A percentile compares a stretch with the other conserved stretches of the same genome.
These are phyloP conservation scores for Oscheius sp. DNA, from an alignment of 2,888 invertebrate species.

Conservation along the genomic window DNA sequence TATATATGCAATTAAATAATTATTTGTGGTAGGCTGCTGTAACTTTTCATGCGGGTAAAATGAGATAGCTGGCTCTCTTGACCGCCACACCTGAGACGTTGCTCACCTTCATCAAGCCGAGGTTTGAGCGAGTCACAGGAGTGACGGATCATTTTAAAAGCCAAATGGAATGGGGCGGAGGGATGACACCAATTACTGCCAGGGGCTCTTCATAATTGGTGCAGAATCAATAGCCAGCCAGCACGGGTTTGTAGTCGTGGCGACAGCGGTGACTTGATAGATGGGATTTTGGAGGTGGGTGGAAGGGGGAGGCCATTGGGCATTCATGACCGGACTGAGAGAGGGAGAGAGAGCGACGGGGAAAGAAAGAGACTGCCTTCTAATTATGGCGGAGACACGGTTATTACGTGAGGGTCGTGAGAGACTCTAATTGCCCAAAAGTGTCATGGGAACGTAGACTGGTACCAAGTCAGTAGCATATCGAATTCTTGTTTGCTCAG, in stretches of 20 bases:
- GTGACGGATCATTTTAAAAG: too few relatives aligned
- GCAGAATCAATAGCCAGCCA: constrained; percentile 8
- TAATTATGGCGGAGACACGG: constrained; percentile 14
- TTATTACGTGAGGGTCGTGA: constrained; percentile 13
- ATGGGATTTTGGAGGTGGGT: not conserved
- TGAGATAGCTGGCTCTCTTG: too few relatives aligned
- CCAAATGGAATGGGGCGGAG: not conserved
- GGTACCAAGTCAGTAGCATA: constrained; percentile 12
- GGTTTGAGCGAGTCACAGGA: constrained; percentile 30
- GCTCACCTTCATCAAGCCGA: constrained; percentile 24
- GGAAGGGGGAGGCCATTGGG: not conserved
- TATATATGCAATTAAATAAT: too few relatives aligned
- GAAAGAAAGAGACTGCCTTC: not conserved
- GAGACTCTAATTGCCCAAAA: not conserved
- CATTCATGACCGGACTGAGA: not conserved
- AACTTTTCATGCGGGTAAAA: too few relatives aligned
- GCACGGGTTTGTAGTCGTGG: not conserved
- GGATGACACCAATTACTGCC: constrained; percentile 22
- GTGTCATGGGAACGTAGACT: not conserved
- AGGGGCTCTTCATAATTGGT: constrained; percentile 15
- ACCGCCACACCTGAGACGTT: constrained; percentile 32
- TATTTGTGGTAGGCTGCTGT: too few relatives aligned
- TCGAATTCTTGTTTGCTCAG: constrained; percentile 28
- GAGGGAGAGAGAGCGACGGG: not conserved
- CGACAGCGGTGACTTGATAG: not conserved